phyloP scores from a whole-genome alignment of 2,888 invertebrate genomes.

The Dolichopus griseipennis region DNA sequence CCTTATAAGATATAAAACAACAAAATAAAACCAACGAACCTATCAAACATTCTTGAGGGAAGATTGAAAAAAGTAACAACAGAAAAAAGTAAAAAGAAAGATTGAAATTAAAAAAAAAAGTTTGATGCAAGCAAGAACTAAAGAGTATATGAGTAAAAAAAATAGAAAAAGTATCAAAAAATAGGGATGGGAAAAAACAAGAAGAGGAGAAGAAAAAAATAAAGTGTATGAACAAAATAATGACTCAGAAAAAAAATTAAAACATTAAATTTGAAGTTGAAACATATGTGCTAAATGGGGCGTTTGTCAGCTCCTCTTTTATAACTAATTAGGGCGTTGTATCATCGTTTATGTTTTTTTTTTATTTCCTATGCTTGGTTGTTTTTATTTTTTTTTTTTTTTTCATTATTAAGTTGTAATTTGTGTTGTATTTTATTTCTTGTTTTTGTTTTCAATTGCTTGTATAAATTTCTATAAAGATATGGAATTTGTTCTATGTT shows the following conservation, averaged over 20 bases:
- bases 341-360: not conserved
- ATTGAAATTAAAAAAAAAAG: no score
- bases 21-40: no score
- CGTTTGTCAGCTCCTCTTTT: slow-evolving; percentile 25
- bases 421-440: not conserved
- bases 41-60: no score
- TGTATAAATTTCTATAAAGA: no score
- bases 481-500: not conserved
- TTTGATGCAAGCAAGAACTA: no score
- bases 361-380: not conserved
- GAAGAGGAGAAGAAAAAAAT: not conserved
- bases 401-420: not conserved
- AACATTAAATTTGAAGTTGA: slow-evolving; percentile 19
- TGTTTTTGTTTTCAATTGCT: no score
- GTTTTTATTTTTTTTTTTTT: not conserved
- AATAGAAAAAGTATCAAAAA: not conserved
- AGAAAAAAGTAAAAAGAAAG: no score
- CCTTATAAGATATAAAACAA: no score
- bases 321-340: not conserved
- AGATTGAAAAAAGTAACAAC: no score
- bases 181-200: not conserved
- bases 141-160: no score
- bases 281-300: slow-evolving; percentile 27
- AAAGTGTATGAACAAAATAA: not conserved
- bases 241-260: not conserved